Base-by-base conservation (phyloP, 1,140 invertebrate species). In the Bemisia tabaci region DNA sequence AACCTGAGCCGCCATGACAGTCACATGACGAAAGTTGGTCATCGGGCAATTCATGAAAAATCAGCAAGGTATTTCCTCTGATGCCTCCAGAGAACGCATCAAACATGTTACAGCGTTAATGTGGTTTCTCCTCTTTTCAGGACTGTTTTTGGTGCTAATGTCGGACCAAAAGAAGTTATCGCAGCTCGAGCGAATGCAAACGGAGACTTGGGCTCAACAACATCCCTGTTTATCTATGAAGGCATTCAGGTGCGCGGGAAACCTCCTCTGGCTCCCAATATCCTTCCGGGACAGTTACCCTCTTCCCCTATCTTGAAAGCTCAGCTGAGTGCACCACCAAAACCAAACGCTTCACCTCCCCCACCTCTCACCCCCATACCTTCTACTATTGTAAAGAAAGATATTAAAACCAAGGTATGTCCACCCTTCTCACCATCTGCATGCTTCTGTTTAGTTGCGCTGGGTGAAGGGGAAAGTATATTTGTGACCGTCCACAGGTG, bases 221-320 rank as follows among this genome's bases (percentile, higher is more conserved):
- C 78, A 1, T 82, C 83, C 69, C 79, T 80, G 25, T 48, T 48
- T 17, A 86, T 84, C 74, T 92, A 91, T 73, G 84, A 90, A 70
- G 87, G 88, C 39, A 90, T 92, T 68, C 81, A 85, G 70, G 80
- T 87, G 71, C 83, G 86, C 67, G 81, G 83, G 21, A 82, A 81
- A 72, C 70, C 72, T 60, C 67, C 69, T 60, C 67, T 70, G 61
- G 65, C 22, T 68, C 60, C 61, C 69, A 39, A 67, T 65, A 27
- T 22, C 33, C 25, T 59, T 1, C 26, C 60, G 24, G 33, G 17
- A 11, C 24, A 48, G 33, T 48, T 48, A 48, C 75, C 81, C 66
- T 82, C 83, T 61, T 87, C 85, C 67, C 84, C 85, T n/a, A 90
- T 89, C 75, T 81, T 89, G 22, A 89, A 89, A 80, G 87, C 87